Evolutionary conservation across 2,113 vertebrate species (phyloP), one percentile per base, ranked within the genome.

Genomic region (Trichechus manatus): DNA sequence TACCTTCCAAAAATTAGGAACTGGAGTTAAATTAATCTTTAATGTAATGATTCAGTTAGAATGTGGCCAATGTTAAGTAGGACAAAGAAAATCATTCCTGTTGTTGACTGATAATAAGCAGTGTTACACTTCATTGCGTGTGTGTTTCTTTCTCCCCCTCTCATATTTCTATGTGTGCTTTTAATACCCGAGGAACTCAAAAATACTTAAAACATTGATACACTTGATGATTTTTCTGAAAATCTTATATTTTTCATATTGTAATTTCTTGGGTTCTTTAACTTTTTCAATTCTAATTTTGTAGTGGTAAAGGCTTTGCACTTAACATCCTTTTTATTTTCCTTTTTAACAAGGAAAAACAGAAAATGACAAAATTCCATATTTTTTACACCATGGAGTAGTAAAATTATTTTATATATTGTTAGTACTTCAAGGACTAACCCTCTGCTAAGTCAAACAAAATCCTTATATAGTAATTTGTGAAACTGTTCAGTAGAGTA

Each of bases 251-350:
- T 97, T 96, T 95, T 97, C 93, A 90, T 95, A 95, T 61, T 93
- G 15, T 33, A 88, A 75, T 56, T 88, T 97, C 79, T 93, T 97
- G 94, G 82, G 91, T 97, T 96, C 91, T 96, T 91, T 95, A 95
- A 81, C 91, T 93, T 96, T 96, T 94, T 75, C 87, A 94, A 33
- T 47, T 94, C 91, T 93, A 92, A 97, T 97, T 97, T 98, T 97
- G 72, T 95, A 97, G 90, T 97, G 97, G 78, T 96, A 97, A 97
- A 98, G 94, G 95, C 96, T 97, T 97, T 97, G 96, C 97, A 97
- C 75, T 97, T 97, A 96, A 93, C 86, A 95, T 98, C 88, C 42
- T 94, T 96, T 97, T 94, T 93, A 87, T 89, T 93, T 97, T 98
- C 93, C 90, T 96, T 96, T 97, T 92, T 91, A 96, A 96, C 92